Percentiles rank a stretch among this genome's conserved stretches.
phyloP scores from a whole-genome alignment of 1,140 invertebrate genomes.

The Oscheius sp. region DNA sequence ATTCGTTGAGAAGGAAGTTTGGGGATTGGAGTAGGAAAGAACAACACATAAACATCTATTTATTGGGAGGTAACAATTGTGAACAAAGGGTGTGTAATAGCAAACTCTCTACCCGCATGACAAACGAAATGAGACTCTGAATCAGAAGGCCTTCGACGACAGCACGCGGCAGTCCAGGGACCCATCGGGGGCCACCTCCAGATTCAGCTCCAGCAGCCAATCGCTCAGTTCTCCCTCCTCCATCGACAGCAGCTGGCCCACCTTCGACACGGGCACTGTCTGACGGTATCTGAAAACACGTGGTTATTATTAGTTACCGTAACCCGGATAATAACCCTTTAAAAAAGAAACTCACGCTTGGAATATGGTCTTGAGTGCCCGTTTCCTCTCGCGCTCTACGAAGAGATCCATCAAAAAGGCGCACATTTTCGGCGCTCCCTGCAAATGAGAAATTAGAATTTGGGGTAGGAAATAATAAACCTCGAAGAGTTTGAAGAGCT shows the following conservation, averaged over 20 bases:
- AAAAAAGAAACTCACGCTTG: not conserved
- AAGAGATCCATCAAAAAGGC: constrained; percentile 33
- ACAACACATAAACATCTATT: too few species aligned
- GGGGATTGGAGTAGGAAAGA: too few species aligned
- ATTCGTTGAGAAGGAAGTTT: too few species aligned
- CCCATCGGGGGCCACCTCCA: not conserved
- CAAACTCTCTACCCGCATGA: too few species aligned
- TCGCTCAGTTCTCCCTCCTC: not conserved
- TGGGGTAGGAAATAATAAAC: not conserved
- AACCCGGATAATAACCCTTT: not conserved
- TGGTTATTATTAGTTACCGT: too few species aligned
- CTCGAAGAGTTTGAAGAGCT: constrained; percentile 25
- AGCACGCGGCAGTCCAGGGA: not conserved
- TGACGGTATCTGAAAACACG: constrained; percentile 13
- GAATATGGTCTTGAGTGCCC: constrained; percentile 4
- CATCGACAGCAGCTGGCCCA: not conserved
- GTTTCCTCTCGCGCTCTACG: constrained; percentile 29
- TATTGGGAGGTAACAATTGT: too few species aligned
- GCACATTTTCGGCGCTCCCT: constrained; percentile 26
- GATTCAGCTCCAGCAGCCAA: not conserved
- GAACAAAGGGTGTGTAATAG: too few species aligned
- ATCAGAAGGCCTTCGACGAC: not conserved
- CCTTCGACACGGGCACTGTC: not conserved
- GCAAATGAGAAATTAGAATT: not conserved
- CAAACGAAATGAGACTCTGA: too few species aligned